phyloP scores from a whole-genome alignment of 2,888 invertebrate genomes.

The Ochlodes sylvanus region DNA sequence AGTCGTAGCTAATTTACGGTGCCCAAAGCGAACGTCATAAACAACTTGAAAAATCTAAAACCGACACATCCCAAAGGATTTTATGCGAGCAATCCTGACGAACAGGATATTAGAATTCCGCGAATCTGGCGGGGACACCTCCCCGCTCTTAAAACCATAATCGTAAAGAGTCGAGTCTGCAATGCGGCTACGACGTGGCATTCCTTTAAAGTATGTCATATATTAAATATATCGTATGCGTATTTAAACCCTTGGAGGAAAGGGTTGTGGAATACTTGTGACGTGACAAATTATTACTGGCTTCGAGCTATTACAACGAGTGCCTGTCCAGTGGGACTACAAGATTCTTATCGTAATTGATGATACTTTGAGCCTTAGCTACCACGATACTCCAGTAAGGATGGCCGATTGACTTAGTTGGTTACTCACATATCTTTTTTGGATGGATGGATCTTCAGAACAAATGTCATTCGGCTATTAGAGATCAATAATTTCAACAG shows the following conservation, averaged over 20 bases:
- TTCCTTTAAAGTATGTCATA: conserved; percentile 16
- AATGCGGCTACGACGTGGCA: conserved; percentile 43
- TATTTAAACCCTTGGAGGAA: neutral
- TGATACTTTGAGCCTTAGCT: too few species aligned
- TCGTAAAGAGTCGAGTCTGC: conserved; percentile 42
- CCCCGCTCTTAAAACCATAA: conserved; percentile 36
- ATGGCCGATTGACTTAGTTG: too few species aligned
- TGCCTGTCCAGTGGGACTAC: too few species aligned
- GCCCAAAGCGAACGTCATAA: neutral
- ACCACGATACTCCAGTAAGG: too few species aligned
- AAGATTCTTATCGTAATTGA: too few species aligned
- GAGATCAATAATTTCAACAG: too few species aligned
- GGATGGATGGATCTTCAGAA: too few species aligned
- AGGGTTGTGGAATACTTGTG: neutral
- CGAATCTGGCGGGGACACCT: conserved; percentile 48
- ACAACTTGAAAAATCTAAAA: conserved; percentile 38
- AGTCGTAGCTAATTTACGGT: conserved; percentile 2
- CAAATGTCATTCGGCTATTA: too few species aligned
- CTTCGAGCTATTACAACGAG: neutral
- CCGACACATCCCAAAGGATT: conserved; percentile 44
- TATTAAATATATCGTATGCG: neutral
- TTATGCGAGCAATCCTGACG: conserved; percentile 50
- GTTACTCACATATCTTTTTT: too few species aligned
- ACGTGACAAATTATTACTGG: neutral
- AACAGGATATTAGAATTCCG: conserved; percentile 60